Evolutionary conservation across 2,113 vertebrate genomes (phyloP).

Genomic region (Quiscalus mexicanus): DNA sequence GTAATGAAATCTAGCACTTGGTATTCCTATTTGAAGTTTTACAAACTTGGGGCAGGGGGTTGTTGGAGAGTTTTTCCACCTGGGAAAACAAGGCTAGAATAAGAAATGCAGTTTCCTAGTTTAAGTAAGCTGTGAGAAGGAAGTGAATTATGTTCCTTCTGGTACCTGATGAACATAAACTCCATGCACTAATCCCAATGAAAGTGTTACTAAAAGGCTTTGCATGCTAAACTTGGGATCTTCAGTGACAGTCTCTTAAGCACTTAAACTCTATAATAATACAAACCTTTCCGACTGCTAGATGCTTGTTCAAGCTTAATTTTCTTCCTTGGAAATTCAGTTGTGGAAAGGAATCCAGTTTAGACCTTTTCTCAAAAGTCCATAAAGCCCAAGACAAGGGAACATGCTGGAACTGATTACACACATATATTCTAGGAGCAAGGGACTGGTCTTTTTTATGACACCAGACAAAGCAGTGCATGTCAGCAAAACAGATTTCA

Average conservation of each 20-base stretch:
- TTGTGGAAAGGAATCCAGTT: background rate
- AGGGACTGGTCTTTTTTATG: background rate
- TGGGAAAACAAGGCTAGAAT: background rate
- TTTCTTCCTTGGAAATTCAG: background rate
- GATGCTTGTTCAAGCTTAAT: background rate
- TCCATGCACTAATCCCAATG: background rate
- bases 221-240: background rate
- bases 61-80: background rate
- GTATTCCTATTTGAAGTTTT: background rate
- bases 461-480: background rate
- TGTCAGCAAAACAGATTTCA: background rate
- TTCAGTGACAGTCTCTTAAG: background rate
- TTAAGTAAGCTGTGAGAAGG: background rate
- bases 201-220: background rate
- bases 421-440: background rate
- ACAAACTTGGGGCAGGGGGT: fast-evolving
- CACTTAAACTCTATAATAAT: background rate
- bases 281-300: background rate
- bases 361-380: background rate
- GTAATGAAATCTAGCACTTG: background rate
- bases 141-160: background rate
- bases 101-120: background rate
- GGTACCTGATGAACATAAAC: background rate
- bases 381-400: background rate
- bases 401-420: background rate